Conservation (phyloP, 2,797 vertebrate genomes). For the Argya squamiceps region DNA sequence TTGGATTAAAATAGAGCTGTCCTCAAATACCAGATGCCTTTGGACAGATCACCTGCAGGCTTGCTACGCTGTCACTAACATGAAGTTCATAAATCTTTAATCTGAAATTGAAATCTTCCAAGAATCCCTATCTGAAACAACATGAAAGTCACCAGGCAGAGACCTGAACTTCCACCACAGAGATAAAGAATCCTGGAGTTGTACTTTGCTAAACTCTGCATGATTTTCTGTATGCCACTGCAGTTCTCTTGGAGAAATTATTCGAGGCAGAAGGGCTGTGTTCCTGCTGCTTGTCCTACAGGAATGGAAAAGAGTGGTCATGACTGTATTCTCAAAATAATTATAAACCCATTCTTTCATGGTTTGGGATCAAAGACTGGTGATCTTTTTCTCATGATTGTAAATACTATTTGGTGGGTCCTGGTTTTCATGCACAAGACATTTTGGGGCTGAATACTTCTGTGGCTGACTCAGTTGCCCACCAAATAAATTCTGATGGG, state of each 20-base stretch:
- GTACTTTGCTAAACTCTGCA: background rate
- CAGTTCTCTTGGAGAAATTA: background rate
- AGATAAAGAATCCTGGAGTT: background rate
- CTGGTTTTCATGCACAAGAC: background rate
- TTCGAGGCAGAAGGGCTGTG: background rate
- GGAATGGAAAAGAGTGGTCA: background rate
- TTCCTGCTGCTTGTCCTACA: background rate
- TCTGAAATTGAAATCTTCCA: conserved; percentile 31
- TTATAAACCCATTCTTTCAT: background rate
- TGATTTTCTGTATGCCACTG: background rate
- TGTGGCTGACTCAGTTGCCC: background rate
- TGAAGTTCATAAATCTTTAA: background rate
- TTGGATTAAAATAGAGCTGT: background rate
- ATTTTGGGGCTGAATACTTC: background rate
- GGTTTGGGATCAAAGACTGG: background rate
- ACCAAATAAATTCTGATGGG: background rate
- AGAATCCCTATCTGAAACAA: background rate
- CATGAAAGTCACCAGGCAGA: background rate
- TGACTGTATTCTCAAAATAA: background rate
- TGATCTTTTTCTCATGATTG: background rate
- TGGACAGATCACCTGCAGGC: background rate
- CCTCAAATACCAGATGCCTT: background rate
- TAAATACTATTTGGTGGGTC: background rate
- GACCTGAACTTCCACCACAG: background rate
- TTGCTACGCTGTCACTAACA: background rate